These are phyloP conservation scores for Eulimnadia texana DNA, from an alignment of 1,140 invertebrate species.

Conservation along the genomic window DNA sequence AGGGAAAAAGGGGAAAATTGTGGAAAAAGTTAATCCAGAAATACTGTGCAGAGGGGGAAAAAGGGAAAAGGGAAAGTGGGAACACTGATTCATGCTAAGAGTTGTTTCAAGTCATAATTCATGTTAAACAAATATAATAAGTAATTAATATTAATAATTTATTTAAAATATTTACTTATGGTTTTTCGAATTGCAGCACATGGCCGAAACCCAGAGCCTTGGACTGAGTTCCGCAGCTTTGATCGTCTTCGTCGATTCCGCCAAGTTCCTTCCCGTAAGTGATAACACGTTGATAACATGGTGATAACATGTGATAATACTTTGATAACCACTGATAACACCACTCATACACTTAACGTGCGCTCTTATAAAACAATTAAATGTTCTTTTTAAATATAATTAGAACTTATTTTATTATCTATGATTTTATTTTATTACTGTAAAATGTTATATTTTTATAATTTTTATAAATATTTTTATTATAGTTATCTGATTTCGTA, in stretches of 20 bases:
- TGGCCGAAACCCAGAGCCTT: slow-evolving; percentile 45
- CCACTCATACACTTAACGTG: neutral
- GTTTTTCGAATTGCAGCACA: slow-evolving; percentile 22
- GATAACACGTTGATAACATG: neutral
- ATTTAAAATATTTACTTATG: slow-evolving; percentile 16
- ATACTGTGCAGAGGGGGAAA: too few species aligned
- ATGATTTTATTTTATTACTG: too few species aligned
- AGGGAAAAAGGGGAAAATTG: too few species aligned
- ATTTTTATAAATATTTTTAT: neutral
- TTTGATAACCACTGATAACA: neutral
- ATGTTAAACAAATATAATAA: neutral
- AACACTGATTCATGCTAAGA: too few species aligned
- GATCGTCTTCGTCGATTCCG: slow-evolving; percentile 75
- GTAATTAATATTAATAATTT: neutral
- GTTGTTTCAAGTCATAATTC: neutral
- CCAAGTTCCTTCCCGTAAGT: slow-evolving; percentile 73
- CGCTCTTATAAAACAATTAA: too few species aligned
- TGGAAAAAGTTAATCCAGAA: too few species aligned
- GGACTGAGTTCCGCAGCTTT: slow-evolving; percentile 39
- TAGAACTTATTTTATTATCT: too few species aligned
- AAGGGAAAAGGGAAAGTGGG: too few species aligned
- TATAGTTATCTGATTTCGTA: neutral
- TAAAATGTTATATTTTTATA: slow-evolving; percentile 2
- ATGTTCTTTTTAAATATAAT: too few species aligned
- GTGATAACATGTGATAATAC: neutral